A percentile compares a stretch with the other conserved stretches of the same genome.
These are phyloP conservation scores for Thera britannica DNA, from an alignment of 2,888 invertebrate genomes.

Conservation along the genomic window DNA sequence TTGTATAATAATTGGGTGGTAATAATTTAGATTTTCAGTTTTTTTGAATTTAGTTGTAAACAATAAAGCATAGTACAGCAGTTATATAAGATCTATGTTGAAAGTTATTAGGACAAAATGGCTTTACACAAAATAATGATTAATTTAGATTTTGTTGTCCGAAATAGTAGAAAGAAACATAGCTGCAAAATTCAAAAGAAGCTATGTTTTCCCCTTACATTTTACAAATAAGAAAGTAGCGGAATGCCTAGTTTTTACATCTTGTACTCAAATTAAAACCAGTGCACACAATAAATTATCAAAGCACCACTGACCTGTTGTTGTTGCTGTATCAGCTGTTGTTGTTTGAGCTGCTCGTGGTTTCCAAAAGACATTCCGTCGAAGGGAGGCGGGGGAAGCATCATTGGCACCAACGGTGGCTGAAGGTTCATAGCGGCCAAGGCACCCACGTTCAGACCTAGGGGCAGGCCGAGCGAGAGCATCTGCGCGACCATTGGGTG, in stretches of 20 bases:
- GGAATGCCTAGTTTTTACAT: not conserved
- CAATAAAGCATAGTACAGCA: no score
- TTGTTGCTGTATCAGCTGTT: slow-evolving; percentile 88
- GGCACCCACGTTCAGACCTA: slow-evolving; percentile 91
- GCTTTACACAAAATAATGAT: no score
- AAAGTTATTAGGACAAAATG: no score
- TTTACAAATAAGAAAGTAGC: no score
- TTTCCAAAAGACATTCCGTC: slow-evolving; percentile 86
- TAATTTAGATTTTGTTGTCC: no score
- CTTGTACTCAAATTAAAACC: not conserved
- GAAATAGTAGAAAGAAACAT: no score
- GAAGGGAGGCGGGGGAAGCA: slow-evolving; percentile 93
- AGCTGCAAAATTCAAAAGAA: no score
- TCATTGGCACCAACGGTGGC: slow-evolving; percentile 94
- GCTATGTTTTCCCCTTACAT: no score
- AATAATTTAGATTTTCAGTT: no score
- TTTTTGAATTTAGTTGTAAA: no score
- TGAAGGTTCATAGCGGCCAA: slow-evolving; percentile 97
- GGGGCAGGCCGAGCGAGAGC: slow-evolving; percentile 92
- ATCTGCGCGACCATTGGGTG: slow-evolving; percentile 96
- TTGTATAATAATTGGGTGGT: no score
- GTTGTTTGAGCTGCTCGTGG: slow-evolving; percentile 88
- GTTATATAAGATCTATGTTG: no score
- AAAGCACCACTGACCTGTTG: slow-evolving; percentile 84
- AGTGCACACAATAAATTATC: not conserved